A percentile compares a stretch with the other conserved stretches of the same genome.
Conservation (phyloP, 2,888 invertebrate species). For the Xylota sylvarum region DNA sequence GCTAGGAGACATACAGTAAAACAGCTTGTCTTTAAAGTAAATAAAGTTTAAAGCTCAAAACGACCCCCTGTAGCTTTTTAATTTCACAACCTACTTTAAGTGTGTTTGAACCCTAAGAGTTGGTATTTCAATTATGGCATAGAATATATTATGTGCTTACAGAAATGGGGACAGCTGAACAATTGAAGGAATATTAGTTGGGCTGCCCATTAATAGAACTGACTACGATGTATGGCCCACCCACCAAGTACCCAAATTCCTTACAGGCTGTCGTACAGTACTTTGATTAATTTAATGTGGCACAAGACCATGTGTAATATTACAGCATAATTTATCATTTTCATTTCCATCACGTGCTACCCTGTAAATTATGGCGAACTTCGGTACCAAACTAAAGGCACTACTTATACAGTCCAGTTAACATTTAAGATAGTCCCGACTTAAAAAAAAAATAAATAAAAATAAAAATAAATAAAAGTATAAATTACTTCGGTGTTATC, state of each 20-base stretch:
- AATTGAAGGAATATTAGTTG: too few species aligned
- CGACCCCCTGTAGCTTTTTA: too few species aligned
- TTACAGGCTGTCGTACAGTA: background rate
- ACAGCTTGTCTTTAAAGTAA: too few species aligned
- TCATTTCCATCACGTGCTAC: background rate
- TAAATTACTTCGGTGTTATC: conserved; percentile 26
- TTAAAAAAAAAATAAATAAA: background rate
- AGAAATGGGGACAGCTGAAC: too few species aligned
- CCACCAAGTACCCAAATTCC: background rate
- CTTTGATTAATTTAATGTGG: background rate
- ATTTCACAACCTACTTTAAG: too few species aligned
- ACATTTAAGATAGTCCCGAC: background rate
- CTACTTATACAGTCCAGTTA: background rate
- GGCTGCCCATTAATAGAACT: too few species aligned
- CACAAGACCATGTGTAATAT: background rate
- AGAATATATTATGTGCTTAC: background rate
- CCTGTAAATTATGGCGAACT: background rate
- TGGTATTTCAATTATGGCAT: background rate
- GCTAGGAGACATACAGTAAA: too few species aligned
- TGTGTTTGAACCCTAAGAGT: too few species aligned
- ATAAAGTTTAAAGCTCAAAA: too few species aligned
- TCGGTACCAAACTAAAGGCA: background rate
- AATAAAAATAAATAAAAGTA: conserved; percentile 21
- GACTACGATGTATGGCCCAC: background rate
- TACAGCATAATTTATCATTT: background rate